phyloP scores from a whole-genome alignment of 2,888 invertebrate species.

The Eristalis pertinax region DNA sequence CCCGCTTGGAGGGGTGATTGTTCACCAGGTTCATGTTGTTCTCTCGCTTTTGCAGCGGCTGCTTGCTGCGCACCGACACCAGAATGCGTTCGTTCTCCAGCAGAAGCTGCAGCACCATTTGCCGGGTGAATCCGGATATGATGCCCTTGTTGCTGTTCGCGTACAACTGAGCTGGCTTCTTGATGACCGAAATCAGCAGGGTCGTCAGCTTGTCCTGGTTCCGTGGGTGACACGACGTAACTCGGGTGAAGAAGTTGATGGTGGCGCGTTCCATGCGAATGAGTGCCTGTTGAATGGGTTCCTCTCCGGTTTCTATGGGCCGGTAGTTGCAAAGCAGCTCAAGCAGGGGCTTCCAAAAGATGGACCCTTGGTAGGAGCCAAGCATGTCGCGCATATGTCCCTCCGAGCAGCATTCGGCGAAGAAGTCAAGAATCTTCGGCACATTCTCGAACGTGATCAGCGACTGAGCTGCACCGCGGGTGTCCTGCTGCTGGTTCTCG shows the following conservation, averaged over 20 bases:
- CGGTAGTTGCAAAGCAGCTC: conserved; percentile 87
- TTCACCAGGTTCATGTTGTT: conserved; percentile 77
- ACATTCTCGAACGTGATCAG: conserved; percentile 84
- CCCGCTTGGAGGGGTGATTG: conserved; percentile 87
- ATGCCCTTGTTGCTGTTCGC: conserved; percentile 73
- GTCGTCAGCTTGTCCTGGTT: conserved; percentile 93
- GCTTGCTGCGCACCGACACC: conserved; percentile 85
- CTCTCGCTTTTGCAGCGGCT: conserved; percentile 79
- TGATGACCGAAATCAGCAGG: conserved; percentile 83
- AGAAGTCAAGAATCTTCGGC: conserved; percentile 89
- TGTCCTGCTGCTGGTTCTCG: conserved; percentile 73
- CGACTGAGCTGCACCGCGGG: conserved; percentile 75
- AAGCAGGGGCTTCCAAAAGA: conserved; percentile 93
- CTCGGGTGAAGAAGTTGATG: conserved; percentile 90
- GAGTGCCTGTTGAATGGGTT: conserved; percentile 81
- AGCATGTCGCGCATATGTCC: conserved; percentile 93
- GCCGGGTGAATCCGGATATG: conserved; percentile 93
- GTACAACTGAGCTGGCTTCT: conserved; percentile 72
- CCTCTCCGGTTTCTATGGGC: conserved; percentile 77
- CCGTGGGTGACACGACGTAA: conserved; percentile 91
- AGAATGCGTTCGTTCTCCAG: conserved; percentile 92
- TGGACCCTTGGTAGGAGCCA: conserved; percentile 88
- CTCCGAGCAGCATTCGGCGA: conserved; percentile 90
- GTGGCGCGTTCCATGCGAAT: conserved; percentile 88
- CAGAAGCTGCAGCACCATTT: conserved; percentile 91